These are phyloP conservation scores for Dendrolimus houi DNA, from an alignment of 2,888 invertebrate species.

Conservation along the genomic window DNA sequence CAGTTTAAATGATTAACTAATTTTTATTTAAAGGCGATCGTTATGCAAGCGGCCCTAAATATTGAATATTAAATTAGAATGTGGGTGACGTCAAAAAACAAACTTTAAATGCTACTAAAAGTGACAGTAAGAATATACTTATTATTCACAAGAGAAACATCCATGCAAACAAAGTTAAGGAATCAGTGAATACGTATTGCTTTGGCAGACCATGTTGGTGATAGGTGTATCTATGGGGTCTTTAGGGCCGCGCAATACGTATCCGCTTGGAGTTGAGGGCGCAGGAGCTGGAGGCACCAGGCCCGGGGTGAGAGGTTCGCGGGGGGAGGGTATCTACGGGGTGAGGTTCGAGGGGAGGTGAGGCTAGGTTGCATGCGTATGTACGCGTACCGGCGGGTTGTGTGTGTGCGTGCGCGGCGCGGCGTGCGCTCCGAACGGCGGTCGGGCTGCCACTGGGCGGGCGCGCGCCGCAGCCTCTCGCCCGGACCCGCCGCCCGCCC, in stretches of 20 bases:
- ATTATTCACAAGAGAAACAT: slow-evolving; percentile 4
- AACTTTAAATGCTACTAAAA: no score
- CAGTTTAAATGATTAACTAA: no score
- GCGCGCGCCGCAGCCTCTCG: slow-evolving; percentile 45
- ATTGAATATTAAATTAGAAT: no score
- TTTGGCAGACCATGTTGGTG: slow-evolving; percentile 1
- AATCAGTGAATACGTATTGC: slow-evolving; percentile 25
- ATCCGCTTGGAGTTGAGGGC: slow-evolving; percentile 4
- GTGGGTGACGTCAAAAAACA: no score
- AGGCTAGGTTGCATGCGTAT: slow-evolving; percentile 46
- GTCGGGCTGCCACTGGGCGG: slow-evolving; percentile 62
- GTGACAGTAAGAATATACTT: no score
- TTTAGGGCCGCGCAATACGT: slow-evolving; percentile 33
- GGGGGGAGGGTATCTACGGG: slow-evolving; percentile 8
- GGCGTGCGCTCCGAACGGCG: slow-evolving; percentile 69
- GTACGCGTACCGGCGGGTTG: slow-evolving; percentile 69
- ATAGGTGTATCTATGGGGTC: slow-evolving; percentile 15
- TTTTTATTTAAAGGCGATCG: no score
- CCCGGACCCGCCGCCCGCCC: slow-evolving; percentile 47
- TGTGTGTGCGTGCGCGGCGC: slow-evolving; percentile 54
- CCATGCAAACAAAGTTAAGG: slow-evolving; percentile 18
- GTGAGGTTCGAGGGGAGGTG: slow-evolving; percentile 10
- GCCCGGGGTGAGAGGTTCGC: slow-evolving; percentile 9
- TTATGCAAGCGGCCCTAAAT: no score
- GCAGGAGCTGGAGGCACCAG: slow-evolving; percentile 10